Base-by-base conservation (phyloP, 2,888 invertebrate species). In the Ariolimax columbianus region DNA sequence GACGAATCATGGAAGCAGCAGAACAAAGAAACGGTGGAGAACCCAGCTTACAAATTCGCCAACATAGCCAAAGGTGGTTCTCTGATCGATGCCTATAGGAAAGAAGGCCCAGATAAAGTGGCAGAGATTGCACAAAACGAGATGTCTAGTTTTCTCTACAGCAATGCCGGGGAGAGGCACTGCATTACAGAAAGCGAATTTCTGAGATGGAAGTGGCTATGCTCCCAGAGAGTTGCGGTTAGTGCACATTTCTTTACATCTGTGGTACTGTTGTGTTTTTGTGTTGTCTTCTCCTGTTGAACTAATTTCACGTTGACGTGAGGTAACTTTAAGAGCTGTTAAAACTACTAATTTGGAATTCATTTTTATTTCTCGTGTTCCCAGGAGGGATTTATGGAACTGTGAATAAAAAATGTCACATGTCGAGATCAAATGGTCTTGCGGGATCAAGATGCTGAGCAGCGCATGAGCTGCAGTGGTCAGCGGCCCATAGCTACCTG, bases 171-270 rank as follows among this genome's bases (percentile, higher is more conserved):
- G 17, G 89, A 91, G 77, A 92, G 92, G 17, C 86, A 86, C 33
- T 85, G 82, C 0, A 88, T 94, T 26, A 89, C 89, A 1, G 90
- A 90, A 82, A 63, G 89, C 38, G 93, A 93, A n/a, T 93, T 91
- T 83, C 85, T 92, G 23, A 89, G 0, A 96, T 99, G 92, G 97
- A 77, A 72, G 43, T 63, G 70, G 77, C 82, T 72, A 38, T 30
- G 33, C 4, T 38, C 55, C 6, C 36, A 70, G 17, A 43, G 55
- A 38, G 51, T 63, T 38, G 55, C 66, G 47, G 82, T 82, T 36
- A 75, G 75, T 73, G 23, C 7, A 0, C 6, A 40, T 6, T 43
- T 72, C 4, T 17, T 55, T 23, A 55, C 23, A 17, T 55, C n/a
- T n/a, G 23, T 55, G 9, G 9, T 66, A 11, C 17, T 47, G n/a